Conservation (phyloP, 1,140 invertebrate genomes). For the Trachymyrmex cornetzi region DNA sequence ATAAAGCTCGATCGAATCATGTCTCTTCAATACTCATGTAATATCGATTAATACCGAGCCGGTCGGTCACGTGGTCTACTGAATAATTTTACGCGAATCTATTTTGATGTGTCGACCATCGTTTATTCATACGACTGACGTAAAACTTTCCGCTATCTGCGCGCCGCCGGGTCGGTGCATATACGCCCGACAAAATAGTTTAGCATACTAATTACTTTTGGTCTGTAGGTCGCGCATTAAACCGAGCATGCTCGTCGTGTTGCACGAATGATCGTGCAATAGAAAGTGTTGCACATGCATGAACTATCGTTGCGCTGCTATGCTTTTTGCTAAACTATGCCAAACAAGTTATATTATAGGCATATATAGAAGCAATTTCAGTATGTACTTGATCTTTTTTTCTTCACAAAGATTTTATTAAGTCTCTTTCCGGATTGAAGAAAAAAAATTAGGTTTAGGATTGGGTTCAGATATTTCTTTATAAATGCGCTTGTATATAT, state of each 20-base stretch:
- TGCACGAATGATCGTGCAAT: slow-evolving; percentile 32
- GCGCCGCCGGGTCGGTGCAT: slow-evolving; percentile 43
- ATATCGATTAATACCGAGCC: slow-evolving; percentile 55
- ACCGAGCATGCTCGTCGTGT: slow-evolving; percentile 5
- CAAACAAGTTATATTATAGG: neutral
- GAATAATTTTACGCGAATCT: slow-evolving; percentile 64
- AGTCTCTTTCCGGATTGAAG: neutral
- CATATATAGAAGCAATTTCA: neutral
- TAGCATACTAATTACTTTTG: slow-evolving; percentile 64
- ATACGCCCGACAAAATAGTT: slow-evolving; percentile 48
- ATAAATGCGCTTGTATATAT: too few species aligned
- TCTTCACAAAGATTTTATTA: neutral
- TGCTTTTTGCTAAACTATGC: slow-evolving; percentile 5
- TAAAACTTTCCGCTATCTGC: slow-evolving; percentile 59
- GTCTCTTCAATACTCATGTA: slow-evolving; percentile 36
- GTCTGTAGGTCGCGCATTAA: slow-evolving; percentile 27
- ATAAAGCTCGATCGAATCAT: slow-evolving; percentile 46
- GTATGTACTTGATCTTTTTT: neutral
- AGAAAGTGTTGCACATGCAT: slow-evolving; percentile 23
- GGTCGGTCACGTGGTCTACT: slow-evolving; percentile 50
- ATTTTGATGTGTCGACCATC: slow-evolving; percentile 55
- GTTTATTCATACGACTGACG: slow-evolving; percentile 65
- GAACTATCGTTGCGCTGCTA: slow-evolving; percentile 28
- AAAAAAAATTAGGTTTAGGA: neutral
- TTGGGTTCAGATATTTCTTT: neutral